Evolutionary conservation across 1,140 invertebrate species (phyloP), one percentile per base, ranked within the genome.

Genomic region (Idris sp.): DNA sequence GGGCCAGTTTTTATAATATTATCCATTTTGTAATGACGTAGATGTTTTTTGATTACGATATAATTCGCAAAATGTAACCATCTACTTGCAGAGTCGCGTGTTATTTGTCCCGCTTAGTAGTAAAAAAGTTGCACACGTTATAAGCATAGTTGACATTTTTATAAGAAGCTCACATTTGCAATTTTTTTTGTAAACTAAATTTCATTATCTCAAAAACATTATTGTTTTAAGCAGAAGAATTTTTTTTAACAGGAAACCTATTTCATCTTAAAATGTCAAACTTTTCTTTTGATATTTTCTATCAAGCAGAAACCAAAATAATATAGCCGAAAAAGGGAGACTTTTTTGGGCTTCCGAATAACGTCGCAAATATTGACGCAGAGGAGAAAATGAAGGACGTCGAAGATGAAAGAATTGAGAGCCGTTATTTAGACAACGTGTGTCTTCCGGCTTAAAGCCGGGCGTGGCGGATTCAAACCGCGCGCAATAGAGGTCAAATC

Each of bases 351-450:
- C 4, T 10, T 13, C 25, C 40, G 41, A 76, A 71, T 78, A 72
- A 31, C 14, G 9, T n/a, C n/a, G 14, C 51, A 73, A 77, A 73
- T 69, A 69, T 69, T 73, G 64, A 67, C 54, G 61, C 13, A 35
- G 31, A 28, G 35, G 36, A 62, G 62, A 74, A 62, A 56, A 68
- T 58, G 64, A 64, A 62, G 54, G 58, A 67, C 72, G 58, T 44
- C 14, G 58, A 64, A 46, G 15, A 65, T 75, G 69, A 69, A 75
- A 69, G 59, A 59, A 58, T 75, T 46, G 40, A 35, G 28, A 58
- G 56, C 64, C 53, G 59, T 69, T 75, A 69, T 75, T 75, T 75
- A 69, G 73, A 75, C 73, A 75, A 69, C 73, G 72, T 64, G 73
- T 65, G 65, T 69, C 73, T 75, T 69, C 73, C 73, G 73, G 64